Conservation (phyloP, 2,797 vertebrate species). For the Molossus molossus region DNA sequence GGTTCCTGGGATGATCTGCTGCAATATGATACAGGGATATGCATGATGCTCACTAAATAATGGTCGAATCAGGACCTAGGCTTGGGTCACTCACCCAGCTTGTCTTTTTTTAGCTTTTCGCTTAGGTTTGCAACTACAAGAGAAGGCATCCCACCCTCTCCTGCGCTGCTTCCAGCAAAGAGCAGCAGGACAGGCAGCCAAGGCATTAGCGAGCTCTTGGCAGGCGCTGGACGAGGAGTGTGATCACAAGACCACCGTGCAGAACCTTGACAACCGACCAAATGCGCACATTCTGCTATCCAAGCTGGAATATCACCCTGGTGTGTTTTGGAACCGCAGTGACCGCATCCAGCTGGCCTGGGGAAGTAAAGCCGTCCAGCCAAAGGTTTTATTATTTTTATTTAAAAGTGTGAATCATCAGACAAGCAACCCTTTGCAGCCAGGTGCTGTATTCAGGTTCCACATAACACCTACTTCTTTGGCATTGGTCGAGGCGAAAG, state of each 20-base stretch:
- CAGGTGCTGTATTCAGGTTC: conserved; percentile 72
- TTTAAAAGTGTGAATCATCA: conserved; percentile 83
- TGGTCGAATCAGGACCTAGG: neutral
- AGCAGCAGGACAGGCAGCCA: conserved; percentile 67
- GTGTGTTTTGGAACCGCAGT: conserved; percentile 71
- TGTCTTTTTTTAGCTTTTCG: conserved; percentile 64
- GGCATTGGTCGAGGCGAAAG: neutral
- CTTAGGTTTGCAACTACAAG: conserved; percentile 57
- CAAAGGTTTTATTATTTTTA: conserved; percentile 83
- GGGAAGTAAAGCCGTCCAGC: conserved; percentile 67
- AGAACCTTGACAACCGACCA: conserved; percentile 23
- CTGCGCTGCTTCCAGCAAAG: conserved; percentile 53
- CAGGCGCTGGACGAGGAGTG: conserved; percentile 59
- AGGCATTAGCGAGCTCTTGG: conserved; percentile 69
- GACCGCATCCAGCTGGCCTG: conserved; percentile 77
- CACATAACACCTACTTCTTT: conserved; percentile 51
- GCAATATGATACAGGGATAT: neutral
- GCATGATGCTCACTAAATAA: neutral
- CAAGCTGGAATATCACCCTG: conserved; percentile 73
- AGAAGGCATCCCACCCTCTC: conserved; percentile 57
- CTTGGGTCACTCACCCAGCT: conserved; percentile 6
- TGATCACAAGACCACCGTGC: conserved; percentile 73
- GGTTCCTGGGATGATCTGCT: neutral
- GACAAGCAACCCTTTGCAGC: conserved; percentile 8
- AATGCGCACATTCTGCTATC: conserved; percentile 76